Evolutionary conservation across 2,888 invertebrate genomes (phyloP).

Genomic region (Zelleria hepariella): DNA sequence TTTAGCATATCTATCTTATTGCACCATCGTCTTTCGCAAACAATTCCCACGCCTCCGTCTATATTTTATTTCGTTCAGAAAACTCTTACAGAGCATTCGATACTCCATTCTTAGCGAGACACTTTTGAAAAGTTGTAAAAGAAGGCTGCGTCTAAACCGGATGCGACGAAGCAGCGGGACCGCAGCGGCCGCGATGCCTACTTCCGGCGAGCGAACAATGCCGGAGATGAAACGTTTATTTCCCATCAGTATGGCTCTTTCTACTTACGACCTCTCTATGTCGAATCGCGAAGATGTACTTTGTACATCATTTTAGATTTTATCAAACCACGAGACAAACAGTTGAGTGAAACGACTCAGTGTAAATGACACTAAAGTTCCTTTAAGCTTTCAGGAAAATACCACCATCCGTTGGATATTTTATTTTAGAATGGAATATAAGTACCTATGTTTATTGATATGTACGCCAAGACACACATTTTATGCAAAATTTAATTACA

Average conservation of each 20-base stretch:
- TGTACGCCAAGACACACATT: too few species aligned
- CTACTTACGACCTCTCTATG: neutral
- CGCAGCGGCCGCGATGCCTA: conserved; percentile 15
- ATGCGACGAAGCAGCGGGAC: conserved; percentile 24
- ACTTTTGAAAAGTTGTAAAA: conserved; percentile 50
- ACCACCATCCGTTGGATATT: too few species aligned
- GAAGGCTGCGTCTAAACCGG: conserved; percentile 26
- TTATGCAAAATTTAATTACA: too few species aligned
- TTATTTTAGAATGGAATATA: too few species aligned
- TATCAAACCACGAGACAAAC: neutral
- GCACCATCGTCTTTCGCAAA: neutral
- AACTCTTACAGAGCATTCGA: conserved; percentile 54
- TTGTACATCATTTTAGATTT: neutral
- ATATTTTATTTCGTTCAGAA: conserved; percentile 47
- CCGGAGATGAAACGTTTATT: conserved; percentile 39
- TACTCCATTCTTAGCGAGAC: conserved; percentile 61
- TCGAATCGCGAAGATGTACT: neutral
- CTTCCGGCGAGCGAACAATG: conserved; percentile 14
- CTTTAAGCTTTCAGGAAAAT: too few species aligned
- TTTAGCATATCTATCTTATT: too few species aligned
- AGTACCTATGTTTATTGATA: too few species aligned
- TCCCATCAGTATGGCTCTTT: conserved; percentile 11
- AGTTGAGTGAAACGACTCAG: too few species aligned
- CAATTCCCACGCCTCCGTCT: conserved; percentile 15
- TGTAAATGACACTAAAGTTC: too few species aligned